phyloP scores from a whole-genome alignment of 2,797 vertebrate genomes.

The Apodemus agrarius region DNA sequence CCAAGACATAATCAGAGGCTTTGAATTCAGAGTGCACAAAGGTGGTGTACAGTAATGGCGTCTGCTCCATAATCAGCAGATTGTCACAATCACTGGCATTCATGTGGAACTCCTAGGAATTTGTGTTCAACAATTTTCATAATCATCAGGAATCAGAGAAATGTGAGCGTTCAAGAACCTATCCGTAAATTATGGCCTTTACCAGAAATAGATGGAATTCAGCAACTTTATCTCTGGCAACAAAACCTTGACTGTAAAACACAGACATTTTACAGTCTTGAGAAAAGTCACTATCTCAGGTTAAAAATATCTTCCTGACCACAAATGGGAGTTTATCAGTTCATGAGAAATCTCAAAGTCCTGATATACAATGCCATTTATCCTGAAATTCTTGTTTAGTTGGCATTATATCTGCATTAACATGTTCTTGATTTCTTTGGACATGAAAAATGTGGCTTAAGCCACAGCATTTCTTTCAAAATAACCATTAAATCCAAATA shows the following conservation, averaged over 20 bases:
- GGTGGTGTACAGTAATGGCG: neutral
- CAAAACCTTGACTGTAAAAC: neutral
- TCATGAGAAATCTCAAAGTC: neutral
- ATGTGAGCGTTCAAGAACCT: neutral
- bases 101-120: neutral
- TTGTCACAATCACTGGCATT: neutral
- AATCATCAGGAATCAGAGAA: neutral
- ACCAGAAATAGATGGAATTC: neutral
- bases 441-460: neutral
- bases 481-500: neutral
- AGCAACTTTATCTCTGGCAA: neutral
- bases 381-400: neutral
- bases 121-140: neutral
- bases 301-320: neutral
- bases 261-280: neutral
- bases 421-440: neutral
- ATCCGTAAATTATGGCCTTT: neutral
- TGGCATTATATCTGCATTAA: neutral
- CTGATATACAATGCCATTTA: neutral
- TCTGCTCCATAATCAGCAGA: neutral
- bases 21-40: neutral
- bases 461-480: neutral
- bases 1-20: conserved; percentile 20
- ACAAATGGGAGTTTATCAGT: neutral
- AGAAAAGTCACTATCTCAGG: neutral